Percentiles rank a stretch among this genome's conserved stretches.
These are phyloP conservation scores for Butorides virescens DNA, from an alignment of 2,113 vertebrate genomes.

Conservation along the genomic window DNA sequence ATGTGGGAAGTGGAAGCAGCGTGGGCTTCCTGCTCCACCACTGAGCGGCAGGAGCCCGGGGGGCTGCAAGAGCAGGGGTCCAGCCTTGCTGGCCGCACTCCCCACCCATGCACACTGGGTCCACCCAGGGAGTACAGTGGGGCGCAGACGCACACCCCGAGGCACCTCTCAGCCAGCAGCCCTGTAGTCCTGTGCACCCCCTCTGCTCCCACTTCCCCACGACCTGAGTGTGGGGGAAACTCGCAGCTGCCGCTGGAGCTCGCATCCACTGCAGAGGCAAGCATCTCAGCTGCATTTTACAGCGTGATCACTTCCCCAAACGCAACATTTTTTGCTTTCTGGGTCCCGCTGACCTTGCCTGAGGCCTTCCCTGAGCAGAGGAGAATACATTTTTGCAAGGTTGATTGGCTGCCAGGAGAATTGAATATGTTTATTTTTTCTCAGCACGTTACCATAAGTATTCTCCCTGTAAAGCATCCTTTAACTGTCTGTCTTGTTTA, in stretches of 20 bases:
- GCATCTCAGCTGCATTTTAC: background rate
- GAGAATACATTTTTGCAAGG: background rate
- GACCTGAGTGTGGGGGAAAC: accelerated
- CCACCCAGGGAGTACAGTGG: accelerated
- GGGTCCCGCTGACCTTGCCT: background rate
- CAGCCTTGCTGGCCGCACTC: background rate
- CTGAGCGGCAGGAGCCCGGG: background rate
- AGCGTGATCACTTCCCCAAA: accelerated
- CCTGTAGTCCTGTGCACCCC: accelerated
- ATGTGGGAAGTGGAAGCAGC: background rate
- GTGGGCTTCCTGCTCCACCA: background rate
- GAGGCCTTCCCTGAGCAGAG: background rate
- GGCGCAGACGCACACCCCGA: accelerated
- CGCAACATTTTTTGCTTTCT: background rate
- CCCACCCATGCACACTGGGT: accelerated
- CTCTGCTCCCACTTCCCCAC: accelerated
- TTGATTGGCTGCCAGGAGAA: background rate
- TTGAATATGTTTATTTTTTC: background rate
- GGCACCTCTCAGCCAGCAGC: background rate
- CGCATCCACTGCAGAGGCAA: background rate
- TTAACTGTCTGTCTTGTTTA: background rate
- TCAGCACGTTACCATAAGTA: background rate
- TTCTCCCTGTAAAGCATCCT: background rate
- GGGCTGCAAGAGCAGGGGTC: background rate
- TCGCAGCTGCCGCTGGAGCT: accelerated